Evolutionary conservation across 1,140 invertebrate species (phyloP), one percentile per base, ranked within the genome.

Genomic region (Diabrotica virgifera): DNA sequence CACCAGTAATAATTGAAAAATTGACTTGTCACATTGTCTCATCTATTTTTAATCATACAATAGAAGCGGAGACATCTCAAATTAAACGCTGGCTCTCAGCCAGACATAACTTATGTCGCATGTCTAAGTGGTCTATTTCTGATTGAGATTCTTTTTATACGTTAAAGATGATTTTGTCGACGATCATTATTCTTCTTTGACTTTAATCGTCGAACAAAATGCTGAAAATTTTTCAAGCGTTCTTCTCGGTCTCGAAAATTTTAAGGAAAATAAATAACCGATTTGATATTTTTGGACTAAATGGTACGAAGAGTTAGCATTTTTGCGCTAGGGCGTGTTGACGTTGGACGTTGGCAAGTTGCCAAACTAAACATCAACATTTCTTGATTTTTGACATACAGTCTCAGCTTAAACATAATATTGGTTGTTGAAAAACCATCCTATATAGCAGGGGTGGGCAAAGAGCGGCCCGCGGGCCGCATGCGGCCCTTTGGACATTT

Each of bases 91-190:
- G 77, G 77, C 75, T 62, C 24, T 53, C 46, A 59, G 73, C 78
- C 77, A 79, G 65, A 53, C 52, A 63, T 74, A 73, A 78, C 72
- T 76, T 76, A 77, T 77, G 75, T 75, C 72, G 72, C 68, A 74
- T 69, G 74, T 75, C 73, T 72, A 75, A 75, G 74, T 76, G 72
- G 76, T 77, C 75, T 77, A 77, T 77, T 77, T 77, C 74, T 70
- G 73, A 77, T 77, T 72, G 71, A 74, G 74, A 72, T 62, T 69
- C 52, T 68, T 66, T 66, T 72, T 72, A 70, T 72, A 66, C 68
- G 65, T 36, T 50, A 36, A 59, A 13, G 37, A 13, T 13, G 57
- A 67, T 62, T 67, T 57, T 46, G 40, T 46, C 40, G 40, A 46
- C 40, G 40, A 2, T n/a, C 40, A 46, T 46, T 46, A 46, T 46